phyloP scores from a whole-genome alignment of 2,888 invertebrate genomes.

The Isoperla grammatica region DNA sequence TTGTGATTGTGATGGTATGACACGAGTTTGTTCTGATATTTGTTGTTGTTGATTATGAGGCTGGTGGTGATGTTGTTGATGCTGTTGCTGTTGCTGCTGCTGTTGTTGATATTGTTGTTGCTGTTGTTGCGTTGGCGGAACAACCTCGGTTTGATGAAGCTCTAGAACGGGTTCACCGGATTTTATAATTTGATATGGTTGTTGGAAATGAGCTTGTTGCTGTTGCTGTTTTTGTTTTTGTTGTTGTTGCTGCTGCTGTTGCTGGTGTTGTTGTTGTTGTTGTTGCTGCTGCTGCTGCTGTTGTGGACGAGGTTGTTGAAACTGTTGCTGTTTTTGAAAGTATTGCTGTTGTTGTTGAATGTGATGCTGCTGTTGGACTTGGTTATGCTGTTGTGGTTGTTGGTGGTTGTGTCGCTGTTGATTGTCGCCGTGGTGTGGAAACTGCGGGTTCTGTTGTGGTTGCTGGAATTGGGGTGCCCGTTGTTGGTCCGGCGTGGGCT shows the following conservation, averaged over 20 bases:
- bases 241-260: conserved; percentile 27
- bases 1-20: conserved; percentile 10
- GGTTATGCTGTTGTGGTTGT: conserved; percentile 29
- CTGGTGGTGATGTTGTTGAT: conserved; percentile 23
- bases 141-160: conserved; percentile 40
- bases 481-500: conserved; percentile 26
- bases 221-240: conserved; percentile 28
- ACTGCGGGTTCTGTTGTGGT: conserved; percentile 12
- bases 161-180: conserved; percentile 69
- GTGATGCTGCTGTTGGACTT: conserved; percentile 37
- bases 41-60: conserved; percentile 19
- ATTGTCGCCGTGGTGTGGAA: conserved; percentile 29
- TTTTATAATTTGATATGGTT: conserved; percentile 54
- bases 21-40: conserved; percentile 10
- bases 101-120: conserved; percentile 26
- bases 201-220: conserved; percentile 11
- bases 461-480: conserved; percentile 31
- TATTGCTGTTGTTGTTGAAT: conserved; percentile 43
- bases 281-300: conserved; percentile 30
- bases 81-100: conserved; percentile 29
- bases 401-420: conserved; percentile 31
- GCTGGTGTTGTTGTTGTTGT: conserved; percentile 29
- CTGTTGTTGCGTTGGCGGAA: conserved; percentile 30
- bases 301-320: conserved; percentile 29
- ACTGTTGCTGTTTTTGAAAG: conserved; percentile 39